Evolutionary conservation across 2,888 invertebrate species (phyloP).

Genomic region (Penaeus monodon): DNA sequence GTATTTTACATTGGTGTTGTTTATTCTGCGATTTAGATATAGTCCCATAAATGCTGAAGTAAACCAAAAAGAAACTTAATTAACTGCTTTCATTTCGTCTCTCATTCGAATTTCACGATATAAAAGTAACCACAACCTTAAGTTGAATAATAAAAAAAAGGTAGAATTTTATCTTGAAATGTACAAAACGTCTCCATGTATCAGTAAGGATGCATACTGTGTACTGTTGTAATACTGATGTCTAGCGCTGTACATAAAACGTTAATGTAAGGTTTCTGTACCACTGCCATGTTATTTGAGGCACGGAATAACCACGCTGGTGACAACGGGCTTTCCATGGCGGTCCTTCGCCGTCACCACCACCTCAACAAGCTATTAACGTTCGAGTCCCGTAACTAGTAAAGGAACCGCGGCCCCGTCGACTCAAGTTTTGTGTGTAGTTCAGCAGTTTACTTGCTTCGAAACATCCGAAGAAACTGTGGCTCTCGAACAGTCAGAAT

Average conservation of each 20-base stretch:
- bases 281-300: conserved; percentile 59
- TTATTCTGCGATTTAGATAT: conserved; percentile 39
- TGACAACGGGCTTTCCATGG: conserved; percentile 45
- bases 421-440: neutral
- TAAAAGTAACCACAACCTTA: conserved; percentile 55
- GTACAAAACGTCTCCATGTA: conserved; percentile 59
- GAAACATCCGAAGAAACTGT: too few species aligned
- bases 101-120: conserved; percentile 46
- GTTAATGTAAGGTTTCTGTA: conserved; percentile 56
- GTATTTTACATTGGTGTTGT: conserved; percentile 38
- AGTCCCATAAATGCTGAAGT: conserved; percentile 27
- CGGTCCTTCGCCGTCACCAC: conserved; percentile 13
- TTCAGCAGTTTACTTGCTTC: too few species aligned
- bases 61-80: conserved; percentile 6
- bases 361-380: too few species aligned
- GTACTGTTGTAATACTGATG: conserved; percentile 58
- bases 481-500: too few species aligned
- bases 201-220: conserved; percentile 55
- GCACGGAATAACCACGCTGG: conserved; percentile 29
- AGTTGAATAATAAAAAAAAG: conserved; percentile 45
- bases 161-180: conserved; percentile 58
- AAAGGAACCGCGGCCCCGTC: neutral
- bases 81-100: conserved; percentile 23
- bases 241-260: conserved; percentile 57
- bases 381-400: neutral